Evolutionary conservation across 2,113 vertebrate species (phyloP).

Genomic region (Cynocephalus volans): DNA sequence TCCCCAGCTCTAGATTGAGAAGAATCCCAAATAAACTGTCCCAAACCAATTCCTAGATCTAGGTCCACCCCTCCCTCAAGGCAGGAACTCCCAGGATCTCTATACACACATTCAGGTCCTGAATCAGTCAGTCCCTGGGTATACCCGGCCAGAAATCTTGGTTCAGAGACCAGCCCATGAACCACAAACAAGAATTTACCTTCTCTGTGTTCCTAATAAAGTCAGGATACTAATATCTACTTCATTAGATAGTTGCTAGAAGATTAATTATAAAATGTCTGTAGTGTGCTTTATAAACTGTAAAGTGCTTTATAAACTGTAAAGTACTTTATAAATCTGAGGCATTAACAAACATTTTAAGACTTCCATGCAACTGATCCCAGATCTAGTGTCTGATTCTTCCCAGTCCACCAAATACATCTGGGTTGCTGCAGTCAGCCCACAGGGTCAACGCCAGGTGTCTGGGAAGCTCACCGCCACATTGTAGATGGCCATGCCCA

Average conservation of each 20-base stretch:
- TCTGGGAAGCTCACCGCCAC: slow-evolving; percentile 88
- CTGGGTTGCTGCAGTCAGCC: no score
- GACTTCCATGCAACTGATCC: neutral
- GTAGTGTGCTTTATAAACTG: neutral
- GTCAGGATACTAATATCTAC: neutral
- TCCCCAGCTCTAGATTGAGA: neutral
- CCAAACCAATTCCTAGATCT: neutral
- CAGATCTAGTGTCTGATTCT: neutral
- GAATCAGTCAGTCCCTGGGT: neutral
- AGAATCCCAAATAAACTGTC: neutral
- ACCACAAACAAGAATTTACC: neutral
- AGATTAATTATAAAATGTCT: neutral
- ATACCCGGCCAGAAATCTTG: neutral
- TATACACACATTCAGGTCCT: neutral
- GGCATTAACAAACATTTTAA: neutral
- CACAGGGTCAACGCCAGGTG: neutral
- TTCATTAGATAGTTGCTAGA: neutral
- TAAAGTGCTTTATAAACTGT: neutral
- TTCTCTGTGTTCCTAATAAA: no score
- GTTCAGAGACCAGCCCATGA: neutral
- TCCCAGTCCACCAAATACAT: neutral
- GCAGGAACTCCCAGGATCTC: neutral
- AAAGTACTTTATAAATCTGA: neutral
- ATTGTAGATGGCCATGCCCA: slow-evolving; percentile 97
- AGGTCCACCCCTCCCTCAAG: neutral